These are phyloP conservation scores for Lochmaea crataegi DNA, from an alignment of 2,888 invertebrate genomes.

Conservation along the genomic window DNA sequence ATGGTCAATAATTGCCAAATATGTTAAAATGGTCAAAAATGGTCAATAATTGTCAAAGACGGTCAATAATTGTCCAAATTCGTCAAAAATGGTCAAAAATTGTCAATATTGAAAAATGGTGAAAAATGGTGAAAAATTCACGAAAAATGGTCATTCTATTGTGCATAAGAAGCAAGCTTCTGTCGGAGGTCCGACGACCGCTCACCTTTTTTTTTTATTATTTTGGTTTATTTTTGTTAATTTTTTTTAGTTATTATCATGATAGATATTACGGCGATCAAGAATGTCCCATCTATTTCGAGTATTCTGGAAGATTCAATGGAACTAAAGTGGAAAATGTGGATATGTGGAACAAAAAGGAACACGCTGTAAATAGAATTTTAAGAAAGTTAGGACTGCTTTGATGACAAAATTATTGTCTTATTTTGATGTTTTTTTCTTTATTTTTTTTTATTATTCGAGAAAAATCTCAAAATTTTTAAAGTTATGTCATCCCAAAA, in stretches of 20 bases:
- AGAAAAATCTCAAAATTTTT: no score
- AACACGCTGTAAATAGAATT: conserved; percentile 24
- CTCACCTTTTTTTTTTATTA: conserved; percentile 36
- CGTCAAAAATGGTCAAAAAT: no score
- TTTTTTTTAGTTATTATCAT: conserved; percentile 31
- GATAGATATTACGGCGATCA: conserved; percentile 27
- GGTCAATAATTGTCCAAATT: no score
- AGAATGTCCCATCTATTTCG: conserved; percentile 38
- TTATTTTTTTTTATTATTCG: conserved; percentile 20
- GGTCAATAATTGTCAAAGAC: no score
- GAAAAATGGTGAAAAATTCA: no score
- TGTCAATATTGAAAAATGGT: no score
- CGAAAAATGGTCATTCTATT: no score
- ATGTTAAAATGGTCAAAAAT: no score
- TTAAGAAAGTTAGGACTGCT: conserved; percentile 35
- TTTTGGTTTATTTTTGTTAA: conserved; percentile 35
- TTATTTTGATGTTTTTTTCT: conserved; percentile 36
- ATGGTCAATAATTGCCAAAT: no score
- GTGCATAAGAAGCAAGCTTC: no score
- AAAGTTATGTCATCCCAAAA: no score
- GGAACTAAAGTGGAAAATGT: conserved; percentile 19
- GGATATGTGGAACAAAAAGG: conserved; percentile 17
- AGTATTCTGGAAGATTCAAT: conserved; percentile 36
- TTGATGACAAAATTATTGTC: conserved; percentile 28
- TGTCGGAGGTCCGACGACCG: no score